These are phyloP conservation scores for Deilephila elpenor DNA, from an alignment of 2,888 invertebrate genomes.

Conservation along the genomic window DNA sequence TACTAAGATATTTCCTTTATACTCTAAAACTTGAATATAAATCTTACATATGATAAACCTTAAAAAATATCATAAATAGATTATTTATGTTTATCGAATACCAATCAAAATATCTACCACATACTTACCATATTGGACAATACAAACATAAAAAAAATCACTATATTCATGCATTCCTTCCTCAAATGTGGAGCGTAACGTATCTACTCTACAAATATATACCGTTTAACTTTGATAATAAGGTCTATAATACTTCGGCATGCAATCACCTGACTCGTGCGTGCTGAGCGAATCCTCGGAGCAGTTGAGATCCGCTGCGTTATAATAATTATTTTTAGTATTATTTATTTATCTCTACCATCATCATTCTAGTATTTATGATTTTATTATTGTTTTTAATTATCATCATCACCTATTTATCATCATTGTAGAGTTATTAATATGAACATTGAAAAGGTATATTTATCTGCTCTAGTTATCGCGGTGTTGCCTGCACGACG, in stretches of 20 bases:
- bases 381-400: too few species aligned
- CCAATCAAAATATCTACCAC: background rate
- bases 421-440: too few species aligned
- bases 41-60: background rate
- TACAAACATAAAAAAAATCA: constrained; percentile 17
- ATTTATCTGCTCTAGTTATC: too few species aligned
- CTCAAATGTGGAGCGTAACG: background rate
- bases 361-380: too few species aligned
- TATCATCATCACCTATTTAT: too few species aligned
- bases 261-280: constrained; percentile 91
- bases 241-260: constrained; percentile 45
- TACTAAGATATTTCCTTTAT: background rate
- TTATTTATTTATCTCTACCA: background rate
- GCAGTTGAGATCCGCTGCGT: constrained; percentile 91
- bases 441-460: too few species aligned
- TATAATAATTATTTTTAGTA: constrained; percentile 52
- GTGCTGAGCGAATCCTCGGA: constrained; percentile 92
- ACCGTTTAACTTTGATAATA: constrained; percentile 34
- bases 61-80: background rate
- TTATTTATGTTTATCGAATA: background rate
- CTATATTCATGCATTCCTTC: constrained; percentile 14
- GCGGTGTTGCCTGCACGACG: too few species aligned
- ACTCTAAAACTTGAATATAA: background rate
- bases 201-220: constrained; percentile 37
- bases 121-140: constrained; percentile 11